phyloP scores from a whole-genome alignment of 2,113 vertebrate species.

The Menidia beryllina region DNA sequence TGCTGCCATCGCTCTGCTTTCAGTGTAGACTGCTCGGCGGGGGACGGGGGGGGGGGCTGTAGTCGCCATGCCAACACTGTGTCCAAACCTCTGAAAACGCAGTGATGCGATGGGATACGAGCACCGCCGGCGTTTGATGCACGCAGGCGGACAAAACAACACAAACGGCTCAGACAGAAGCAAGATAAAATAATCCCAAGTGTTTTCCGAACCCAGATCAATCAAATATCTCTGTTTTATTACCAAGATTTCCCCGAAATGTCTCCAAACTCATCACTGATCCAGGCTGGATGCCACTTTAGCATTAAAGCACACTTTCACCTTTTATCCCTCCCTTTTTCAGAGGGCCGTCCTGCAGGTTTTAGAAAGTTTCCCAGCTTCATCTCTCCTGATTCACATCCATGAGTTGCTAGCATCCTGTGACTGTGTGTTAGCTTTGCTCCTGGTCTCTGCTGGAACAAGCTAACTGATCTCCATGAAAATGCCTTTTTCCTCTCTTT shows the following conservation, averaged over 20 bases:
- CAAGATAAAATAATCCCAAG: neutral
- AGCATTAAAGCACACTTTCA: neutral
- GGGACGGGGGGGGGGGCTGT: constrained; percentile 33
- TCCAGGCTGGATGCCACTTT: neutral
- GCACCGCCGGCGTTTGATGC: neutral
- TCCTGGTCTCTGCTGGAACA: no score
- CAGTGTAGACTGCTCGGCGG: constrained; percentile 30
- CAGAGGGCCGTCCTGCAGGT: no score
- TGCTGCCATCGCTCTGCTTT: constrained; percentile 74
- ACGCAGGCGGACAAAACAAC: neutral
- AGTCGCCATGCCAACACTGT: constrained; percentile 64
- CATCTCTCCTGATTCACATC: no score
- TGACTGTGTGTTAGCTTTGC: no score
- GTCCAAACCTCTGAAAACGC: constrained; percentile 11
- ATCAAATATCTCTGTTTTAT: no score
- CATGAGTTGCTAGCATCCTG: no score
- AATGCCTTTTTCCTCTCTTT: no score
- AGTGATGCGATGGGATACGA: neutral
- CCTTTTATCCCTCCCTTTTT: no score
- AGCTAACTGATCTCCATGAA: no score
- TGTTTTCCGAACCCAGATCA: neutral
- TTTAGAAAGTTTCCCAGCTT: no score
- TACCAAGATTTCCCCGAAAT: no score
- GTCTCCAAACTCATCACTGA: no score
- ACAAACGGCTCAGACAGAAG: neutral